Evolutionary conservation across 2,888 invertebrate genomes (phyloP).

Genomic region (Osmoderma eremita): DNA sequence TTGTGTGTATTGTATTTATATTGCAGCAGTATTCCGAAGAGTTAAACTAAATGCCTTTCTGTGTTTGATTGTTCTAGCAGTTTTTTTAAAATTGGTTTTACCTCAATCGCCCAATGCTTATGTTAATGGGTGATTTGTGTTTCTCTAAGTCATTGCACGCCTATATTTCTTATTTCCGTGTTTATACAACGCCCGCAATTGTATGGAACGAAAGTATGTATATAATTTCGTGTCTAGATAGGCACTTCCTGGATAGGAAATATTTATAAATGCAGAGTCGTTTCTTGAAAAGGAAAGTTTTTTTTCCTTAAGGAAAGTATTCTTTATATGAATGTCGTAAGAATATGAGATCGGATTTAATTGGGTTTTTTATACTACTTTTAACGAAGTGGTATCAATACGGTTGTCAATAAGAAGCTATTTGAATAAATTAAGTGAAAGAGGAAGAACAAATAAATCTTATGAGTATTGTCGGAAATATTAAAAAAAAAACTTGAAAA

Average conservation of each 20-base stretch:
- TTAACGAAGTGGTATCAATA: no score
- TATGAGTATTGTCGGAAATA: no score
- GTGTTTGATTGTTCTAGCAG: neutral
- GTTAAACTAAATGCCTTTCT: neutral
- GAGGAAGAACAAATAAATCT: no score
- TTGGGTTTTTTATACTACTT: no score
- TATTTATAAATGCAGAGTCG: neutral
- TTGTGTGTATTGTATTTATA: neutral
- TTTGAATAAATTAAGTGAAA: no score
- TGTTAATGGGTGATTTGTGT: neutral
- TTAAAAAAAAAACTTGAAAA: no score
- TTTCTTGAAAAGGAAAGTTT: slow-evolving; percentile 19
- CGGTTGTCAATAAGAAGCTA: no score
- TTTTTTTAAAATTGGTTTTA: slow-evolving; percentile 14
- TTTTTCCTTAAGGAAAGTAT: neutral
- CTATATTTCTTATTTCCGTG: no score
- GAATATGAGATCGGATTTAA: neutral
- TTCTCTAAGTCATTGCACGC: neutral
- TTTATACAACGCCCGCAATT: no score
- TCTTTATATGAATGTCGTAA: neutral
- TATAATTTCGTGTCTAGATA: neutral
- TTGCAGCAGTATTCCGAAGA: slow-evolving; percentile 15
- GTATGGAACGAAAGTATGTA: no score
- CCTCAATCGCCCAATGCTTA: neutral
- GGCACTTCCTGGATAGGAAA: slow-evolving; percentile 14